A percentile compares a stretch with the other conserved stretches of the same genome.
Evolutionary conservation across 53 echinoderm and acorn worm species (phyloP).

Genomic region (Paelopatides confundens): DNA sequence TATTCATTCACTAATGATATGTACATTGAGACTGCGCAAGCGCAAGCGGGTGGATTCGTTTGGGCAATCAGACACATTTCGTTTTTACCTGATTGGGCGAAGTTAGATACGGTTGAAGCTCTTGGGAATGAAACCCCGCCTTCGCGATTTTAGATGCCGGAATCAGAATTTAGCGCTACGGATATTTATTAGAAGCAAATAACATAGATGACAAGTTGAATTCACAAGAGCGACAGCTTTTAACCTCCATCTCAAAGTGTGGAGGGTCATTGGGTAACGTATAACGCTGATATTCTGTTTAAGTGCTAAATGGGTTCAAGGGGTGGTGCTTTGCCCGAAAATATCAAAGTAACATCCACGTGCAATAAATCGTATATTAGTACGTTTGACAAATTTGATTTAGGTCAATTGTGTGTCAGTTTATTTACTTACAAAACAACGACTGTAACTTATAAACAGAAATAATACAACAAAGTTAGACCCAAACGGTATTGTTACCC

Average conservation of each 20-base stretch:
- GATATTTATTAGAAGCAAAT: no score
- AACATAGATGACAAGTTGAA: background rate
- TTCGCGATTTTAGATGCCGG: background rate
- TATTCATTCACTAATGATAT: background rate
- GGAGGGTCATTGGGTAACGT: background rate
- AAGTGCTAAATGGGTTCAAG: no score
- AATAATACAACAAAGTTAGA: constrained; percentile 31
- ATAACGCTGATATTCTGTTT: no score
- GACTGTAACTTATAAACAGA: constrained; percentile 29
- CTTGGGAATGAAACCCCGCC: background rate
- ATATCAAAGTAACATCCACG: background rate
- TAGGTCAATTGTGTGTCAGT: background rate
- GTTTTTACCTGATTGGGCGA: background rate
- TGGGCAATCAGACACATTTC: background rate
- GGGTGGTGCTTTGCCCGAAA: no score
- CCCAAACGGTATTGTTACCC: constrained; percentile 5
- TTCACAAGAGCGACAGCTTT: background rate
- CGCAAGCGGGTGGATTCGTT: background rate
- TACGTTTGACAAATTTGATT: background rate
- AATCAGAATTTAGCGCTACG: no score
- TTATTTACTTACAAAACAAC: constrained; percentile 39
- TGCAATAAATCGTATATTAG: background rate
- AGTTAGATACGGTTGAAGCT: background rate
- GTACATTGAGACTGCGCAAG: background rate
- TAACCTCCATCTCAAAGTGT: background rate